Percentiles rank a stretch among this genome's conserved stretches.
Evolutionary conservation across 2,888 invertebrate genomes (phyloP).

Genomic region (Lamproptera curius): DNA sequence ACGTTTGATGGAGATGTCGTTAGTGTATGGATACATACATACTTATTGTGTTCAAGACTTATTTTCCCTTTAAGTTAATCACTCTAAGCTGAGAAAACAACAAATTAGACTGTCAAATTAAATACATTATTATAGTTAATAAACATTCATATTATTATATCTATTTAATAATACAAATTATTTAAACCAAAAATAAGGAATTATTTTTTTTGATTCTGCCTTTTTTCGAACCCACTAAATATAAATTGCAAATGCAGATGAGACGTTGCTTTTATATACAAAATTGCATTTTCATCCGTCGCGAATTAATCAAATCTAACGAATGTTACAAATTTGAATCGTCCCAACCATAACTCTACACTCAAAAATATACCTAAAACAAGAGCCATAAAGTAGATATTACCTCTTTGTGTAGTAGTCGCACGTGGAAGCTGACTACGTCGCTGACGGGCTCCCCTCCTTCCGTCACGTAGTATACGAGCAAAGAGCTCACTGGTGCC

Average conservation of each 20-base stretch:
- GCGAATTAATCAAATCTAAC: too few species aligned
- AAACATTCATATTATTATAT: too few species aligned
- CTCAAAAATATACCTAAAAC: neutral
- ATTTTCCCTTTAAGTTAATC: neutral
- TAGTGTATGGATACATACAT: neutral
- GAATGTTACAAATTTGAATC: slow-evolving; percentile 5
- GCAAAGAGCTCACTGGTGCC: slow-evolving; percentile 82
- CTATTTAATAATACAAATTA: too few species aligned
- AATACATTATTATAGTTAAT: too few species aligned
- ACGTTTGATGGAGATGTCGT: neutral
- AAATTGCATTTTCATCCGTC: too few species aligned
- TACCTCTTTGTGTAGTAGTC: slow-evolving; percentile 80
- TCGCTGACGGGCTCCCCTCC: slow-evolving; percentile 83
- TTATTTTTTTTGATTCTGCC: too few species aligned
- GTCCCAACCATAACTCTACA: neutral
- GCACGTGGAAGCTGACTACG: slow-evolving; percentile 81
- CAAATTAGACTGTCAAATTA: too few species aligned
- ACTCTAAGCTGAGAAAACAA: too few species aligned
- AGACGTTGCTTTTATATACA: too few species aligned
- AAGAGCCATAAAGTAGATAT: slow-evolving; percentile 26
- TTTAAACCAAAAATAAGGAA: too few species aligned
- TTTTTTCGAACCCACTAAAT: too few species aligned
- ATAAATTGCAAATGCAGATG: too few species aligned
- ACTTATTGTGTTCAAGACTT: neutral
- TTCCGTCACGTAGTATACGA: slow-evolving; percentile 82